Base-by-base conservation (phyloP, 2,888 invertebrate genomes). In the Smittia sp. region DNA sequence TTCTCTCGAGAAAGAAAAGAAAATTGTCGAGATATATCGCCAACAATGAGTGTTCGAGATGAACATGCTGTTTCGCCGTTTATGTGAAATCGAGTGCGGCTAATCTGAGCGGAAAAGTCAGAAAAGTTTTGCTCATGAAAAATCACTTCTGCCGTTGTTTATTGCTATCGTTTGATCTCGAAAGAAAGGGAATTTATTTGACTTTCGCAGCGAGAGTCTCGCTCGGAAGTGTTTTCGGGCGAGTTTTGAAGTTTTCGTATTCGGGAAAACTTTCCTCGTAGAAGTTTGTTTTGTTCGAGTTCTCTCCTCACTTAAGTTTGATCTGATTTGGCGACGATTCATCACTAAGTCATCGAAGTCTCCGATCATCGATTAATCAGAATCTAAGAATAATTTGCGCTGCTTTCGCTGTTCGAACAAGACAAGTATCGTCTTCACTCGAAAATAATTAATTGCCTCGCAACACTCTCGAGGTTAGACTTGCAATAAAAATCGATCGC, bases 101-200 rank as follows among this genome's bases (percentile, higher is more conserved):
- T 20, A 58, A 58, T 58, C 58, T 58, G 4, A n/a, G n/a, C n/a
- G n/a, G n/a, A 9, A 58, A 22, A 58, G 46, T 13, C 9, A 11
- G 22, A 18, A 58, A 58, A 2, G 18, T 58, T 58, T 58, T n/a
- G 46, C 46, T 58, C 58, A 58, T 58, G 58, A 58, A 58, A 20
- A 22, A 58, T 58, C 58, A 58, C 58, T 58, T 58, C 22, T 22
- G 22, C 46, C 3, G 58, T 58, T 58, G 58, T 58, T 58, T 58
- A 58, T 58, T 4, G 58, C 58, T 58, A 22, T 58, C 58, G 18
- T 58, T 58, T 58, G 58, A 58, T 58, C 58, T 58, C 22, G 3
- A 58, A 7, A 22, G 4, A 58, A 58, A 58, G 4, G 22, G 58
- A 58, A 58, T 18, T 58, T 58, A 4, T 18, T 58, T 18, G 58